phyloP scores from a whole-genome alignment of 2,888 invertebrate species.

The Chrysolina americana region DNA sequence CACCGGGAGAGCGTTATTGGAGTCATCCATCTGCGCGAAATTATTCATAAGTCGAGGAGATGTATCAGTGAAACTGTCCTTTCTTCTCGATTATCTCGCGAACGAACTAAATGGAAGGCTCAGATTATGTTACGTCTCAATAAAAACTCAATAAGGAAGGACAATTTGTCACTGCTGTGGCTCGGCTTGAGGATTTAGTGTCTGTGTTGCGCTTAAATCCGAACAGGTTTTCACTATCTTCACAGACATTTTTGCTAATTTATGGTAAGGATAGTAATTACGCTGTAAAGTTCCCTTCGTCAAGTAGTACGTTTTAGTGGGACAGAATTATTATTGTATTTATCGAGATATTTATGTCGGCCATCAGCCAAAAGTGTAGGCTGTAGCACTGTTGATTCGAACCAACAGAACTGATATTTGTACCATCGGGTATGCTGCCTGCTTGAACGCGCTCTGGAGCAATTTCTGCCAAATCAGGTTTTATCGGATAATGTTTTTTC shows the following conservation, averaged over 20 bases:
- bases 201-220: slow-evolving; percentile 25
- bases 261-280: slow-evolving; percentile 31
- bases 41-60: slow-evolving; percentile 63
- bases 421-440: no score
- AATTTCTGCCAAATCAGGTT: no score
- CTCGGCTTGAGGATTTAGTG: slow-evolving; percentile 20
- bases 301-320: background rate
- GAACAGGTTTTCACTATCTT: slow-evolving; percentile 27
- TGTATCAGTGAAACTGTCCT: slow-evolving; percentile 32
- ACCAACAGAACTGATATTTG: no score
- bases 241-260: slow-evolving; percentile 34
- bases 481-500: no score
- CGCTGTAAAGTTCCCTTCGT: background rate
- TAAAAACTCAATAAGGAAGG: slow-evolving; percentile 50
- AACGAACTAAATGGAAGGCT: slow-evolving; percentile 46
- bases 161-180: slow-evolving; percentile 52
- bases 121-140: slow-evolving; percentile 54
- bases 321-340: background rate
- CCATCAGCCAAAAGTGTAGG: no score
- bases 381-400: no score
- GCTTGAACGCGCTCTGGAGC: no score
- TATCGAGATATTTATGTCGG: no score
- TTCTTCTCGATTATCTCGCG: slow-evolving; percentile 46
- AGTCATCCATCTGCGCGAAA: slow-evolving; percentile 66
- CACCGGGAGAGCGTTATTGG: slow-evolving; percentile 63